Evolutionary conservation across 2,888 invertebrate genomes (phyloP).

Genomic region (Notodonta dromedarius): DNA sequence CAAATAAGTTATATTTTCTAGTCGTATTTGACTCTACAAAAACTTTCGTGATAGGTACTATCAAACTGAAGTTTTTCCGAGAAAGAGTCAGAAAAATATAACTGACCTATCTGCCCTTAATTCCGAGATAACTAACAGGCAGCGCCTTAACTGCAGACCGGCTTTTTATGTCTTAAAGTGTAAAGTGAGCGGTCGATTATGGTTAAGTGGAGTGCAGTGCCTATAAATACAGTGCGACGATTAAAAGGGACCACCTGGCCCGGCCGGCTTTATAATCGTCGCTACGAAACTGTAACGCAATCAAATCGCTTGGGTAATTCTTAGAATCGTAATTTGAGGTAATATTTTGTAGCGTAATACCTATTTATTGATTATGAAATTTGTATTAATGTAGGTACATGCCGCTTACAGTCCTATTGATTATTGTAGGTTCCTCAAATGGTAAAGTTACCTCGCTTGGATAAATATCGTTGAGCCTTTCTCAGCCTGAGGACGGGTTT

Average conservation of each 20-base stretch:
- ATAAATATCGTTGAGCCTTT: too few species aligned
- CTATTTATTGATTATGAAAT: too few species aligned
- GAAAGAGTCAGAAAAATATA: too few species aligned
- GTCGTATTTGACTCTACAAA: too few species aligned
- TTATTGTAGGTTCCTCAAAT: too few species aligned
- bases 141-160: background rate
- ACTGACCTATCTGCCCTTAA: background rate
- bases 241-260: constrained; percentile 11
- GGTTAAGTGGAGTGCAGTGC: constrained; percentile 44
- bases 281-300: constrained; percentile 6
- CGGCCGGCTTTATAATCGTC: background rate
- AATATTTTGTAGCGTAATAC: constrained; percentile 1
- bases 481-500: too few species aligned
- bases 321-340: constrained; percentile 5
- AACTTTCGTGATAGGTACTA: too few species aligned
- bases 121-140: background rate
- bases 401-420: too few species aligned
- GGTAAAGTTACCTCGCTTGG: too few species aligned
- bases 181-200: constrained; percentile 55
- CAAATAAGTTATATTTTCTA: too few species aligned
- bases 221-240: constrained; percentile 41
- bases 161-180: constrained; percentile 27
- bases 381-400: too few species aligned
- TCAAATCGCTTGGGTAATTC: constrained; percentile 2
- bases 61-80: too few species aligned